Percentiles rank a stretch among this genome's conserved stretches.
These are phyloP conservation scores for Agrilus biguttatus DNA, from an alignment of 2,888 invertebrate species.

Conservation along the genomic window DNA sequence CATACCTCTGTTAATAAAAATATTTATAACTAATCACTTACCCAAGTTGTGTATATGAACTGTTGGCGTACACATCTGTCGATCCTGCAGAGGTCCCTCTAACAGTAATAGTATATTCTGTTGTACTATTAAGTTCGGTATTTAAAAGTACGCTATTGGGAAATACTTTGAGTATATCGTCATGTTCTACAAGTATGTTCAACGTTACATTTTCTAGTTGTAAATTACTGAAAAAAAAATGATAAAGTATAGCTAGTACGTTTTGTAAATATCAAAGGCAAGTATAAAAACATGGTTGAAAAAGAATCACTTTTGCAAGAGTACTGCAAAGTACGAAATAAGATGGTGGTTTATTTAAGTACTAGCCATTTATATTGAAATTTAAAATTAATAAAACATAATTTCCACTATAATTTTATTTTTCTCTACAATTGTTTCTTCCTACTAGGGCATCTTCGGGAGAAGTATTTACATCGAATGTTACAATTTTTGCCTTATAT, in stretches of 20 bases:
- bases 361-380: too few relatives aligned
- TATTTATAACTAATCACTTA: slow-evolving; percentile 19
- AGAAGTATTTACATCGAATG: too few relatives aligned
- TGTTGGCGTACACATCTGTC: slow-evolving; percentile 46
- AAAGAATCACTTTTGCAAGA: too few relatives aligned
- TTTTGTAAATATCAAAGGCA: too few relatives aligned
- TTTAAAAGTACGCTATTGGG: slow-evolving; percentile 31
- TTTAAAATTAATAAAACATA: too few relatives aligned
- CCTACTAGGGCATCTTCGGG: too few relatives aligned
- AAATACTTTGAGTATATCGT: slow-evolving; percentile 43
- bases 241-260: not conserved
- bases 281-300: too few relatives aligned
- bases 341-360: too few relatives aligned
- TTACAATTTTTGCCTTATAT: too few relatives aligned
- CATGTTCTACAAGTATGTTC: slow-evolving; percentile 45
- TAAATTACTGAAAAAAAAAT: slow-evolving; percentile 5
- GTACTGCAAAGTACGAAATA: too few relatives aligned
- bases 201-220: slow-evolving; percentile 31
- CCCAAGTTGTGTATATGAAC: slow-evolving; percentile 30
- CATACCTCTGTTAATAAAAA: not conserved
- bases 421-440: too few relatives aligned
- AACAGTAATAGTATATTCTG: slow-evolving; percentile 35
- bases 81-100: slow-evolving; percentile 52
- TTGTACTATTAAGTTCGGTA: slow-evolving; percentile 6
- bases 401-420: too few relatives aligned